phyloP scores from a whole-genome alignment of 2,888 invertebrate genomes.

The Diarsia rubi region DNA sequence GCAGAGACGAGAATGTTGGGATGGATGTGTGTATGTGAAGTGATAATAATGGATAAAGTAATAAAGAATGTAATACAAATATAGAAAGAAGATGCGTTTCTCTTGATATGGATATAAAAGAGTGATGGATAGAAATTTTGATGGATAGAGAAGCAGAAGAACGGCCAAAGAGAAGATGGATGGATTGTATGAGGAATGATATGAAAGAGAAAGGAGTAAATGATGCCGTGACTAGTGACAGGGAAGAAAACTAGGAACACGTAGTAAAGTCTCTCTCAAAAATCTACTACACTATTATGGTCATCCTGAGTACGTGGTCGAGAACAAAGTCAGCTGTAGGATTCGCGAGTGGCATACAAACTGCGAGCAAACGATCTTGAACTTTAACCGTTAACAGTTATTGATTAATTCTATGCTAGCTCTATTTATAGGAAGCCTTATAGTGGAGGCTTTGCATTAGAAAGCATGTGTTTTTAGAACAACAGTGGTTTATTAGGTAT shows the following conservation, averaged over 20 bases:
- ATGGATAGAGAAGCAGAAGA: too few relatives aligned
- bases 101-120: too few relatives aligned
- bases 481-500: not conserved
- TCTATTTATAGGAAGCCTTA: slow-evolving; percentile 22
- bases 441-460: slow-evolving; percentile 13
- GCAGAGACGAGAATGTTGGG: too few relatives aligned
- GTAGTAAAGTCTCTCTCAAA: not conserved
- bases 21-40: too few relatives aligned
- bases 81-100: too few relatives aligned
- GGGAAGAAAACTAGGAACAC: not conserved
- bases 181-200: too few relatives aligned
- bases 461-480: slow-evolving; percentile 17
- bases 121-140: too few relatives aligned
- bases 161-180: too few relatives aligned
- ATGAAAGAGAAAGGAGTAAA: too few relatives aligned
- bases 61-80: too few relatives aligned
- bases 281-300: slow-evolving; percentile 1
- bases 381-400: slow-evolving; percentile 47
- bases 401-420: slow-evolving; percentile 45
- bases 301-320: slow-evolving; percentile 20
- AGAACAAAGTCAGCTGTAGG: slow-evolving; percentile 45
- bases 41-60: too few relatives aligned
- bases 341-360: slow-evolving; percentile 49
- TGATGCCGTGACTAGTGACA: too few relatives aligned
- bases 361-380: slow-evolving; percentile 59